A percentile compares a stretch with the other conserved stretches of the same genome.
Evolutionary conservation across 1,140 invertebrate species (phyloP).

Genomic region (Cyclargus thomasi): DNA sequence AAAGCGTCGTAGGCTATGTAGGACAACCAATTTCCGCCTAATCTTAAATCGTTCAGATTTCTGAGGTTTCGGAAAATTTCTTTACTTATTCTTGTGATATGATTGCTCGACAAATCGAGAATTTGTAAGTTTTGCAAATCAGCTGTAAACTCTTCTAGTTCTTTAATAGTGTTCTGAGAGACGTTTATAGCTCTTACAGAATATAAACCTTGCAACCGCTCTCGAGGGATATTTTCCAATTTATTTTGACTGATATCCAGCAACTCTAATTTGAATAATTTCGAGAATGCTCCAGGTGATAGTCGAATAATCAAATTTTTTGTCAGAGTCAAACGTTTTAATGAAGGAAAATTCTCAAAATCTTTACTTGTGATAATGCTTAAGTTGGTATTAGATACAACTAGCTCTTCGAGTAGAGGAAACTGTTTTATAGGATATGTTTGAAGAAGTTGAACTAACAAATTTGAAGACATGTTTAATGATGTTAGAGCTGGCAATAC

Average conservation of each 20-base stretch:
- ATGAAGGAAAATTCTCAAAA: constrained; percentile 88
- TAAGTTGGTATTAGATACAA: constrained; percentile 88
- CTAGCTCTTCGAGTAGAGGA: constrained; percentile 86
- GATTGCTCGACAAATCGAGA: constrained; percentile 89
- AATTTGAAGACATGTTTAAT: constrained; percentile 89
- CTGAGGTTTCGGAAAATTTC: constrained; percentile 84
- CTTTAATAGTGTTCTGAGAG: constrained; percentile 87
- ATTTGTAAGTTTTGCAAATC: constrained; percentile 86
- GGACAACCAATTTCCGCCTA: constrained; percentile 89
- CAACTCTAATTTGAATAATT: constrained; percentile 83
- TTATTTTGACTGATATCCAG: constrained; percentile 90
- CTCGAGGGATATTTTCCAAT: constrained; percentile 88
- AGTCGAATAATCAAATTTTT: constrained; percentile 87
- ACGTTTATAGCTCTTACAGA: constrained; percentile 85
- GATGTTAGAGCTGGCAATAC: constrained; percentile 83
- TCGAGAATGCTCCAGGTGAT: constrained; percentile 89
- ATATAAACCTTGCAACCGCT: constrained; percentile 86
- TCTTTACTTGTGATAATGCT: constrained; percentile 90
- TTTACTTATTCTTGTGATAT: constrained; percentile 85
- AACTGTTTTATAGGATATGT: constrained; percentile 78
- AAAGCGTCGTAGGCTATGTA: constrained; percentile 87
- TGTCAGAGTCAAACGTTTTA: constrained; percentile 84
- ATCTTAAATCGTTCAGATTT: constrained; percentile 84
- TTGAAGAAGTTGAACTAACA: constrained; percentile 79
- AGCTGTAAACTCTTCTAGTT: constrained; percentile 87